A percentile compares a stretch with the other conserved stretches of the same genome.
phyloP scores from a whole-genome alignment of 2,113 vertebrate species.

The Carollia perspicillata region DNA sequence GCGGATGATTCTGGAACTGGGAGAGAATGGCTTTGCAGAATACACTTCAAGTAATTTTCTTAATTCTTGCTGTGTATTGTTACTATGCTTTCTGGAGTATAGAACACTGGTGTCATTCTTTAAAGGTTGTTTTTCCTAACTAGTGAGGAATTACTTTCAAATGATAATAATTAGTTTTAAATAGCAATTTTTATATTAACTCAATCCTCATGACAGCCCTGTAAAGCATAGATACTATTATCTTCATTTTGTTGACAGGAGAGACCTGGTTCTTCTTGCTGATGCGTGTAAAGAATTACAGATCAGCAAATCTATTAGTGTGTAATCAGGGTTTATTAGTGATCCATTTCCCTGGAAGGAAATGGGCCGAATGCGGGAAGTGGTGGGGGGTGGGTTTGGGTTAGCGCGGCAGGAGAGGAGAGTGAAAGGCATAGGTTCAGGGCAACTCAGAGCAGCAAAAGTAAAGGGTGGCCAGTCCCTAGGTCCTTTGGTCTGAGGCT shows the following conservation, averaged over 20 bases:
- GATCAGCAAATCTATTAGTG: too few species aligned
- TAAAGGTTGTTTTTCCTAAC: not conserved
- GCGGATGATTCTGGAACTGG: conserved; percentile 90
- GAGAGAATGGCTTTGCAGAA: conserved; percentile 91
- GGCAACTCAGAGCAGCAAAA: too few species aligned
- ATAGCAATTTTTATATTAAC: not conserved
- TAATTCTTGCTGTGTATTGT: not conserved
- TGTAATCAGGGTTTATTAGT: too few species aligned
- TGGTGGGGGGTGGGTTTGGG: too few species aligned
- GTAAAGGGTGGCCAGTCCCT: too few species aligned
- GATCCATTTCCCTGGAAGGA: too few species aligned
- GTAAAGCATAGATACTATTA: not conserved
- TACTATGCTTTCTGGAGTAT: not conserved
- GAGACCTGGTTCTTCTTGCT: too few species aligned
- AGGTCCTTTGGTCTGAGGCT: too few species aligned
- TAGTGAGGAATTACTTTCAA: conserved; percentile 1
- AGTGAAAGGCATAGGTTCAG: too few species aligned
- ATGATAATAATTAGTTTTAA: conserved; percentile 23
- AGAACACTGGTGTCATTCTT: not conserved
- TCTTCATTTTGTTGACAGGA: not conserved
- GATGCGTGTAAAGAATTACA: too few species aligned
- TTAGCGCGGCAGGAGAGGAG: too few species aligned
- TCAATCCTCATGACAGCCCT: not conserved
- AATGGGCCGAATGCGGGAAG: too few species aligned
- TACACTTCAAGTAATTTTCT: conserved; percentile 88